Base-by-base conservation (phyloP, 2,113 vertebrate genomes). In the Carettochelys insculpta region DNA sequence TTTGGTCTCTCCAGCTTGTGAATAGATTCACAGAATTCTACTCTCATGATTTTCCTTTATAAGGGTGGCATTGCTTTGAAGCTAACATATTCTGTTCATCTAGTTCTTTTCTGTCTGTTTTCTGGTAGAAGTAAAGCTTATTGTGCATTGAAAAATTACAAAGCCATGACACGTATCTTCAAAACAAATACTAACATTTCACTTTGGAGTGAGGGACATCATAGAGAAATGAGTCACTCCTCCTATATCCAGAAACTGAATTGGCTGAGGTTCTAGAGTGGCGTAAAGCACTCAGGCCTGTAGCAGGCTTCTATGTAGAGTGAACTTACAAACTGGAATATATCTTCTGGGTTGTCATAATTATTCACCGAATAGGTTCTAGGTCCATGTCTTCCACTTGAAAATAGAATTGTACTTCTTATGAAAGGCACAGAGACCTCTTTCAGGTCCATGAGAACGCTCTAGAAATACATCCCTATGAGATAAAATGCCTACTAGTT, bases 361-460 rank as follows among this genome's bases (percentile, higher is more conserved):
- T 71, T 52, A 0, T 0, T 61, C 2, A 0, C 84, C 45, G 76
- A 19, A 76, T 80, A 80, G 13, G 4, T 68, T 80, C 14, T 1
- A 1, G 87, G 48, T 56, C 43, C n/a, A 41, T 82, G 48, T 86
- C 27, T 16, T 51, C 54, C 38, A 20, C 11, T n/a, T 71, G 68
- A 71, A 19, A 81, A 79, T 90, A 52, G 17, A 82, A 14, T 53
- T n/a, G 56, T 22, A 31, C 2, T 47, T 61, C 80, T 88, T 90
- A 90, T 77, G 87, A 73, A 34, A 76, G 48, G 14, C 82, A 29
- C 0, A 0, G 16, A 20, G n/a, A 20, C 41, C 71, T 91, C 5
- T 1, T 17, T 20, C 48, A 41, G 68, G n/a, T 71, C 68, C 22
- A 43, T 24, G 38, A 71, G 38, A 41, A 43, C n/a, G 22, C 19